A percentile compares a stretch with the other conserved stretches of the same genome.
Conservation (phyloP, 2,797 vertebrate species). For the Hydrolagus colliei region DNA sequence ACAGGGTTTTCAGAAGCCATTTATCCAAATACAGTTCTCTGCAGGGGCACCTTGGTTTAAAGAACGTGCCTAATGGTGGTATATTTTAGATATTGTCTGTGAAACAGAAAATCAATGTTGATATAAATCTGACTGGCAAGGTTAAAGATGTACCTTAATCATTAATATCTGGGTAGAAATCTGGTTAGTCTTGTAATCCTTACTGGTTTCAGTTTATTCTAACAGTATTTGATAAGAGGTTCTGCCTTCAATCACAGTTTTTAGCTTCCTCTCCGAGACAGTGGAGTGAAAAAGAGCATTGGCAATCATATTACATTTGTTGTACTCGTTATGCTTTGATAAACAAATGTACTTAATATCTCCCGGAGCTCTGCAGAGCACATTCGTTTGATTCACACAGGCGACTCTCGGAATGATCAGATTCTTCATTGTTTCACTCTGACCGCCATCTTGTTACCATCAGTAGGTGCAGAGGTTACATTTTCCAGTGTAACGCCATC, state of each 20-base stretch:
- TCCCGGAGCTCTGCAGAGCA: not conserved
- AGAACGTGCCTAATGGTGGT: constrained; percentile 43
- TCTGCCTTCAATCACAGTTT: constrained; percentile 21
- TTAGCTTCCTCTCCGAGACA: not conserved
- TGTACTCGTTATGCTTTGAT: not conserved
- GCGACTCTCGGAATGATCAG: not conserved
- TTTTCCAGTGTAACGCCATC: not conserved
- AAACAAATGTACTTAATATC: not conserved
- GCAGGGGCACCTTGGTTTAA: constrained; percentile 81
- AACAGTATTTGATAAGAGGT: constrained; percentile 26
- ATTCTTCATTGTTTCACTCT: constrained; percentile 16
- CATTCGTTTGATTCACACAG: not conserved
- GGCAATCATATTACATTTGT: constrained; percentile 18
- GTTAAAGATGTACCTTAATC: constrained; percentile 31
- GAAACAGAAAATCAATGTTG: constrained; percentile 32
- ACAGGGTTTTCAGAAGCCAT: constrained; percentile 76
- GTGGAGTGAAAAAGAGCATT: not conserved
- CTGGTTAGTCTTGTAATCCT: constrained; percentile 31
- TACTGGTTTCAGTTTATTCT: constrained; percentile 25
- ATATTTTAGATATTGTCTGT: constrained; percentile 33
- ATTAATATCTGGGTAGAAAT: constrained; percentile 32
- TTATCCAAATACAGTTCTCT: constrained; percentile 71
- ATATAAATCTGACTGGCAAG: constrained; percentile 33
- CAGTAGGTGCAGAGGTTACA: not conserved
- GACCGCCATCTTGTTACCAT: not conserved